Evolutionary conservation across 1,140 invertebrate genomes (phyloP), one percentile per base, ranked within the genome.

Genomic region (Hypothenemus hampei): DNA sequence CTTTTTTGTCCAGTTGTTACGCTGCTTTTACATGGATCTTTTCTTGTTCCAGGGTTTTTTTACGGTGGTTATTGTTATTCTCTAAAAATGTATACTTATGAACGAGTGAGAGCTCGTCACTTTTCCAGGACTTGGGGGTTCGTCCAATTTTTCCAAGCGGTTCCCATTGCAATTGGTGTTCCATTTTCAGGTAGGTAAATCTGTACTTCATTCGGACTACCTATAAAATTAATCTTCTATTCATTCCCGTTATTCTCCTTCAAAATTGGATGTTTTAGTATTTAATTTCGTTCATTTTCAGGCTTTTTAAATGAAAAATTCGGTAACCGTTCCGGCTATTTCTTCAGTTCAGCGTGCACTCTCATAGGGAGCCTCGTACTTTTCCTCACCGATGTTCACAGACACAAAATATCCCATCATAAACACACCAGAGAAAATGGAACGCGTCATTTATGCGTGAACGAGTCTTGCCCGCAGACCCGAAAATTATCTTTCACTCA

Each of bases 91-190:
- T 91, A 91, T 72, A 89, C 86, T 0, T 90, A 91, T 65, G 89
- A 93, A 69, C 77, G 87, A 59, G 88, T 92, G 6, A 74, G 88
- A 29, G 87, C 88, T 0, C 77, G 88, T 52, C 88, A 93, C 69
- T 93, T 93, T 70, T 86, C 89, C 0, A 77, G 87, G 48, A 89
- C 89, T 0, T 94, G 90, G 90, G 87, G 88, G 39, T 93, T 89
- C 69, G 84, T 93, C n/a, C 89, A 91, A 69, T 91, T 85, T 64
- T 87, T 86, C 3, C 89, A 92, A 68, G 85, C 87, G 1, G 81
- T 93, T 64, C 88, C 89, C 7, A 85, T 90, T n/a, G 81, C 87
- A 2, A 80, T 91, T 37, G 90, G 90, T 23, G 85, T 92, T 19
- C 88, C 89, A n/a, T 81, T 91, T 44, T 85, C 89, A 69, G 85